Evolutionary conservation across 2,797 vertebrate species (phyloP), one percentile per base, ranked within the genome.

Genomic region (Notamacropus eugenii): DNA sequence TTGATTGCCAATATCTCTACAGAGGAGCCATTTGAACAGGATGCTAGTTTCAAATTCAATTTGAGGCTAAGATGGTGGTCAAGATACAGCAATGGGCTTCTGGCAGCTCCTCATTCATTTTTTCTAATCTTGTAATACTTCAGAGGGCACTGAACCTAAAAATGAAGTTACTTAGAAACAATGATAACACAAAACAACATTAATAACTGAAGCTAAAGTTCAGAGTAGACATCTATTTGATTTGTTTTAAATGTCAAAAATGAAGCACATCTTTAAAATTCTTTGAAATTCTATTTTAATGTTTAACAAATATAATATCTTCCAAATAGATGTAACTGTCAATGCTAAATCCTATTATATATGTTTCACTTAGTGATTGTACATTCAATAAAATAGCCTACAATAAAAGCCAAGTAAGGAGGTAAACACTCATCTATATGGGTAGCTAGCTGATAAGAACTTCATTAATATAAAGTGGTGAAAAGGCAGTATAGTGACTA

Each of bases 21-120:
- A 54, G 12, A 95, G 94, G 40, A 93, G 90, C 13, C 92, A 92
- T 50, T 34, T 92, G 92, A 96, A 90, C 54, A 55, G 87, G 52
- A 90, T 50, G 55, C 96, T 54, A n/a, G 50, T 87, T 90, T 94
- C 92, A 96, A 98, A 98, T 94, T 90, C 96, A 97, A 97, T 97
- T 95, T 97, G 95, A 98, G 50, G 91, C 92, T 95, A 97, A 97
- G 74, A 96, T 67, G 0, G 0, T 93, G 92, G 94, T 93, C 95
- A 90, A 93, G 94, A 96, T 94, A 95, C 13, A 95, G 93, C 96
- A 57, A 96, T 27, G n/a, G 91, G 46, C 74, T 94, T 97, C 90
- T 96, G 93, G 91, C 94, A 97, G 92, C 34, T 55, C 96, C 97
- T 90, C 56, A 34, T 67, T 93, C 29, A 82, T 90, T 90, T 96